Base-by-base conservation (phyloP, 2,113 vertebrate species). In the Tachysurus fulvidraco region DNA sequence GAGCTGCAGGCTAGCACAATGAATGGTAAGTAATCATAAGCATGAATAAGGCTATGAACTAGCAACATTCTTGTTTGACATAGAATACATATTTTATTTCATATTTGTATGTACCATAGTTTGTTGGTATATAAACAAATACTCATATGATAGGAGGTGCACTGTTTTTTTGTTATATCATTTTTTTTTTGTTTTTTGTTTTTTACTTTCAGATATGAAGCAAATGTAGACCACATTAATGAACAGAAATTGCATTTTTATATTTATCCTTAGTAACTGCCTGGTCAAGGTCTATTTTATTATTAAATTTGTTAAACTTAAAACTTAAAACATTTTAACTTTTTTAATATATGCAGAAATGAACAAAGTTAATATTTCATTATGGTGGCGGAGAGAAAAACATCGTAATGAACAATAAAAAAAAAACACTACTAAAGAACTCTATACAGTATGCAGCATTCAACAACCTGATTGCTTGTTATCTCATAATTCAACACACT, bases 1-100 rank as follows among this genome's bases (percentile, higher is more conserved):
- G 55, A 83, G 83, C 85, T 89, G 74, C 50, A 41, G 86, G 52
- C 79, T 74, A 84, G 59, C 21, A 74, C 69, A 74, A 44, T 44
- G 74, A 84, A 84, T 60, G 17, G 7, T 52, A 54, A n/a, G 64
- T 52, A 77, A 59, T 83, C 44, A 46, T 41, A 65, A 71, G 19
- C 50, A 86, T 65, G 85, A 86, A 71, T 65, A 69, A 69, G 30
- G 77, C 30, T 64, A 19, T 25, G n/a, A 55, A 81, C 25, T 50
- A 64, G 57, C 23, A 65, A n/a, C 60, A 54, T 44, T 80, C 30
- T 69, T 74, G 36, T 28, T 74, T 57, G 59, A 59, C 3, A 25
- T 6, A 59, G 0, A 54, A 9, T 25, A 25, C 44, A 41, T 0
- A 11, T 23, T 41, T 59, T 5, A 36, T 59, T 36, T 36, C 25